phyloP scores from a whole-genome alignment of 2,797 vertebrate species.

The Coranthus polyacanthus region DNA sequence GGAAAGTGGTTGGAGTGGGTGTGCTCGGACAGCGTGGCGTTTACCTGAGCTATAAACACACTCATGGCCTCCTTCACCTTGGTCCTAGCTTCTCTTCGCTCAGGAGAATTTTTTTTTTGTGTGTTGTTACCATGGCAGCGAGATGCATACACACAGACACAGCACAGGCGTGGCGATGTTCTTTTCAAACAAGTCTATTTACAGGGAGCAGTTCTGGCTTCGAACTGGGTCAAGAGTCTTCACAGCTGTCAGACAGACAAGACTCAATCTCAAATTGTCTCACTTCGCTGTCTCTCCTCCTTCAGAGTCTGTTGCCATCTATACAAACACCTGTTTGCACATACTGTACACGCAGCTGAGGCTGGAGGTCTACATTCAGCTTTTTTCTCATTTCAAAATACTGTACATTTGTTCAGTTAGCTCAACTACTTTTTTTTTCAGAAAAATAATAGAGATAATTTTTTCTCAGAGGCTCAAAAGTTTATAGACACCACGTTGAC shows the following conservation, averaged over 20 bases:
- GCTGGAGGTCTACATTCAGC: too few species aligned
- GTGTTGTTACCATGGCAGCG: conserved; percentile 49
- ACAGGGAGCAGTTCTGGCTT: conserved; percentile 29
- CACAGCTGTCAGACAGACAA: conserved; percentile 49
- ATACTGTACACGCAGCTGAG: neutral
- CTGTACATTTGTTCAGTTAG: too few species aligned
- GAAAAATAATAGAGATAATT: too few species aligned
- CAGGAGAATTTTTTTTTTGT: conserved; percentile 3
- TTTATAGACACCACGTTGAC: too few species aligned
- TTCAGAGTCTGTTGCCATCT: conserved; percentile 24
- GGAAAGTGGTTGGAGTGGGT: too few species aligned
- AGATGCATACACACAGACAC: conserved; percentile 25
- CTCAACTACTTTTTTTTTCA: too few species aligned
- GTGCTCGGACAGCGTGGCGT: neutral
- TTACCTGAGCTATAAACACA: conserved; percentile 27
- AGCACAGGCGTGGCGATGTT: conserved; percentile 18
- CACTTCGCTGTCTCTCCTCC: neutral
- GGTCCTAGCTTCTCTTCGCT: conserved; percentile 11
- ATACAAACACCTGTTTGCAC: neutral
- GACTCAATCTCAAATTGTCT: conserved; percentile 16
- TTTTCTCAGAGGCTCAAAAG: too few species aligned
- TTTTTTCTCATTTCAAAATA: too few species aligned
- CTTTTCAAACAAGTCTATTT: conserved; percentile 34
- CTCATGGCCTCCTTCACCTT: conserved; percentile 18
- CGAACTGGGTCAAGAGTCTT: conserved; percentile 21